Conservation (phyloP, 2,797 vertebrate species). For the Crocidura indochinensis region DNA sequence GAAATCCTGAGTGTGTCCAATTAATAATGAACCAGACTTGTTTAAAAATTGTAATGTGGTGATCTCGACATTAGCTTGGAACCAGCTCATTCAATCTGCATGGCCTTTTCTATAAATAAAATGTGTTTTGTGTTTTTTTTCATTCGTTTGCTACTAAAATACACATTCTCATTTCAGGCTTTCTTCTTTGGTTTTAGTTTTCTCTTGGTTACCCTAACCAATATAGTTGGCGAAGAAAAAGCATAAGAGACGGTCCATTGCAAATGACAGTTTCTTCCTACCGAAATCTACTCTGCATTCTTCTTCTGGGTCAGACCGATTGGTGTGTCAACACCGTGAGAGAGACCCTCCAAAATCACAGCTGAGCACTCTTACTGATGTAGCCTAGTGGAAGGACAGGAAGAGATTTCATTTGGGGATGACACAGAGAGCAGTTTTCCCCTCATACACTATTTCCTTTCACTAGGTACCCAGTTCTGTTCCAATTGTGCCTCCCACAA, state of each 20-base stretch:
- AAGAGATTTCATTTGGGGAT: not conserved
- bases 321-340: not conserved
- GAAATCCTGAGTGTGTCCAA: conserved; percentile 48
- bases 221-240: not conserved
- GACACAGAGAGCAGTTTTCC: not conserved
- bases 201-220: conserved; percentile 70
- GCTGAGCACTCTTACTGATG: not conserved
- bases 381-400: not conserved
- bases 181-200: conserved; percentile 79
- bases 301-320: not conserved
- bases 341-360: not conserved
- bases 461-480: conserved; percentile 24
- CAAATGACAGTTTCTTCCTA: conserved; percentile 75
- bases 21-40: conserved; percentile 67
- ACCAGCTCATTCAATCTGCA: conserved; percentile 63
- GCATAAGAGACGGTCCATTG: conserved; percentile 65
- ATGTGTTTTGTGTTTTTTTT: conserved; percentile 17
- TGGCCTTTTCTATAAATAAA: conserved; percentile 51
- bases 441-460: not conserved
- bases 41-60: conserved; percentile 59
- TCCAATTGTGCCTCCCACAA: not conserved
- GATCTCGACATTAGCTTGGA: conserved; percentile 71
- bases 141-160: conserved; percentile 74
- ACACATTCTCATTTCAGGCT: conserved; percentile 77
- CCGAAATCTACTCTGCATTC: conserved; percentile 58